Conservation (phyloP, 2,888 invertebrate species). For the Exocentrus adspersus region DNA sequence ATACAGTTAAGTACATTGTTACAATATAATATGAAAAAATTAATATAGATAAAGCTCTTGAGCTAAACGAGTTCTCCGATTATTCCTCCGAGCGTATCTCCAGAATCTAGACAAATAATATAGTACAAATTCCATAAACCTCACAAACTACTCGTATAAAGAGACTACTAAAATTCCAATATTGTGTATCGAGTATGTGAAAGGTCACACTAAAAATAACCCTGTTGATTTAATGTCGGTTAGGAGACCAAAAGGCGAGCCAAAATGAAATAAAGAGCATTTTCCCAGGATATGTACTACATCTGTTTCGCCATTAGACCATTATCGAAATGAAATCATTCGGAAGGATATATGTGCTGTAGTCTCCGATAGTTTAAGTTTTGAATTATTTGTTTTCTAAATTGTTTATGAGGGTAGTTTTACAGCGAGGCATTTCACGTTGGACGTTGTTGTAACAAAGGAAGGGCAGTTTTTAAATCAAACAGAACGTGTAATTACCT, state of each 20-base stretch:
- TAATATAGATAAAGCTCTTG: too few relatives aligned
- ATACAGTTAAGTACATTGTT: too few relatives aligned
- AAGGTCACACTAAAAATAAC: conserved; percentile 1
- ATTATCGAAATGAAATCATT: conserved; percentile 37
- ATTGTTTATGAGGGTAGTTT: conserved; percentile 24
- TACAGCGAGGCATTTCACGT: conserved; percentile 5
- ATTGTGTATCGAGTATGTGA: conserved; percentile 1
- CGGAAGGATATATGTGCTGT: conserved; percentile 23
- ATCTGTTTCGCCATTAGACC: conserved; percentile 33
- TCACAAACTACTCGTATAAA: background rate
- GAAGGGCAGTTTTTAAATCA: too few relatives aligned
- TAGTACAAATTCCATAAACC: too few relatives aligned
- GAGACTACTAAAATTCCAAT: background rate
- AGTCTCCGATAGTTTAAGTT: conserved; percentile 9
- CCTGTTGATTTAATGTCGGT: conserved; percentile 18
- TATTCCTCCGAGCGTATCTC: too few relatives aligned
- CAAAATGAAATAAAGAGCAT: conserved; percentile 29
- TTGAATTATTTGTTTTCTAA: conserved; percentile 23
- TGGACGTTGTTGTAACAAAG: background rate
- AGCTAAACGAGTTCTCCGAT: too few relatives aligned
- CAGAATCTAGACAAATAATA: too few relatives aligned
- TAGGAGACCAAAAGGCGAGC: conserved; percentile 26
- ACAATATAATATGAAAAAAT: too few relatives aligned
- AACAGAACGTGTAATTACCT: too few relatives aligned
- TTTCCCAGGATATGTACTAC: conserved; percentile 34